A percentile compares a stretch with the other conserved stretches of the same genome.
These are phyloP conservation scores for Equus przewalskii DNA, from an alignment of 2,113 vertebrate genomes.

Conservation along the genomic window DNA sequence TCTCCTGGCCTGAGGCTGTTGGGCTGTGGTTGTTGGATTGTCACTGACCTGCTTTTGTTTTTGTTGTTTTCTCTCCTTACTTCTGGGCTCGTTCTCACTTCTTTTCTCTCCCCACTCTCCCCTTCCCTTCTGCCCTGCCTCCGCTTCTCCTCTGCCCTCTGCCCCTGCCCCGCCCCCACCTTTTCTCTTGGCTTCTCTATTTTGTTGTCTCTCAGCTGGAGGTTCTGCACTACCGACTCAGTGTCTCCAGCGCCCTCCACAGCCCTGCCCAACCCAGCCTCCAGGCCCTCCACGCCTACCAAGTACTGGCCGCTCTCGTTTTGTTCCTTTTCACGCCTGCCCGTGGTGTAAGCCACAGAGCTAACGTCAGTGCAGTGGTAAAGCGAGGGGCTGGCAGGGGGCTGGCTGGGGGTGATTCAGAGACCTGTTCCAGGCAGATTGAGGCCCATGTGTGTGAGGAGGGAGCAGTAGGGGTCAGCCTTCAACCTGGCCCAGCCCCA, in stretches of 20 bases:
- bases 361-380: not conserved
- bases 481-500: too few species aligned
- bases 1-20: constrained; percentile 60
- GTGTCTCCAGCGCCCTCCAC: constrained; percentile 97
- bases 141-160: constrained; percentile 74
- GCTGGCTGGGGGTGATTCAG: not conserved
- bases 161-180: constrained; percentile 64
- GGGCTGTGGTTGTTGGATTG: constrained; percentile 74
- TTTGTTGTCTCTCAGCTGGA: constrained; percentile 96
- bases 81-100: constrained; percentile 83
- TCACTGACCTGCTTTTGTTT: constrained; percentile 85
- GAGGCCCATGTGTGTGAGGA: not conserved
- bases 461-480: not conserved
- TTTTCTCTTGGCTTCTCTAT: constrained; percentile 66
- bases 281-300: constrained; percentile 98
- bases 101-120: constrained; percentile 74
- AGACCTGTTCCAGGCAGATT: not conserved
- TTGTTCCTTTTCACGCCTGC: constrained; percentile 75
- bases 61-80: constrained; percentile 68
- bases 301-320: constrained; percentile 96
- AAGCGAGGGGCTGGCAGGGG: not conserved
- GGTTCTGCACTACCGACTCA: constrained; percentile 98
- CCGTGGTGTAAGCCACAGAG: constrained; percentile 36
- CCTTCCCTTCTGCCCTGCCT: not conserved
- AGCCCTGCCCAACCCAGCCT: constrained; percentile 94